Evolutionary conservation across 1,140 invertebrate genomes (phyloP), one percentile per base, ranked within the genome.

Genomic region (Hermetia illucens): DNA sequence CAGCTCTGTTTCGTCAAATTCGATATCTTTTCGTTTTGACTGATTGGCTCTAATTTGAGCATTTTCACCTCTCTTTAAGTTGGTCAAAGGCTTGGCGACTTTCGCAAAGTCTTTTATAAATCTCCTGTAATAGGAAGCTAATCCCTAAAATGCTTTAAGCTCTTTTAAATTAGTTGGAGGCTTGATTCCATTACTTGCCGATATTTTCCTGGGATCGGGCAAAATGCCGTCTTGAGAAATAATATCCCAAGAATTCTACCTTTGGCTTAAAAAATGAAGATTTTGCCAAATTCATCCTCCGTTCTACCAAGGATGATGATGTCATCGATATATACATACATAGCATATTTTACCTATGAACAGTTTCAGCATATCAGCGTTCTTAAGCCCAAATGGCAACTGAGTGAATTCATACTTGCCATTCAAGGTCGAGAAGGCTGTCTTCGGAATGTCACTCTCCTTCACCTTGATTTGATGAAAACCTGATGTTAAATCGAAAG

Each of bases 251-350:
- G 13, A 27, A 27, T 27, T 27, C 24, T 27, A 13, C 13, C 24
- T 27, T 27, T 13, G 13, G 8, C 13, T 27, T 27, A 9, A 27
- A 13, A 13, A 27, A 27, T 27, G 8, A 8, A 9, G 24, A 9
- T 27, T 27, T 27, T 9, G 8, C 24, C 13, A 27, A 9, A 13
- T 27, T 27, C 13, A 27, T 27, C 24, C 13, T 27, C 15, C 9
- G 17, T 35, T 8, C 6, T 39, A n/a, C n/a, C 15, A 31, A 42
- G 40, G n/a, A 44, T 42, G 3, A 44, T 39, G 10, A 45, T 40
- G 27, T 44, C 39, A 31, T 49, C 40, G n/a, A 47, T 21, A 47
- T 68, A 66, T 0, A 60, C 48, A 66, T 0, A 60, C 48, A n/a
- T 49, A 47, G 21, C 49, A 46, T 6, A 38, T 47, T 35, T 50